A percentile compares a stretch with the other conserved stretches of the same genome.
Conservation (phyloP, 2,113 vertebrate genomes). For the Menura novaehollandiae region DNA sequence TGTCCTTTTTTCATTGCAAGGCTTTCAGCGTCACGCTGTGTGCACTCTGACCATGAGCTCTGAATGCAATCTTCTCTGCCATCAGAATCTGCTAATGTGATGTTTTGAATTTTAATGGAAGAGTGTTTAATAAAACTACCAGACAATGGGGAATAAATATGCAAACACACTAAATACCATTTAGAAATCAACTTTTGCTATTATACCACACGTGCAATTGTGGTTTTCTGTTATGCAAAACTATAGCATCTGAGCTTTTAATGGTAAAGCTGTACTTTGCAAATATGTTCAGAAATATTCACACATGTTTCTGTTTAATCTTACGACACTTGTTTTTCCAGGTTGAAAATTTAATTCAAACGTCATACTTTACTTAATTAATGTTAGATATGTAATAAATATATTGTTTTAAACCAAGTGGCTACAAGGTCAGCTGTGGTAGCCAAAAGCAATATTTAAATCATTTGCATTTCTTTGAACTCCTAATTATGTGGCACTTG, state of each 20-base stretch:
- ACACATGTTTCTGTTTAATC: slow-evolving; percentile 81
- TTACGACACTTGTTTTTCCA: slow-evolving; percentile 56
- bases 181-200: background rate
- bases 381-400: slow-evolving; percentile 63
- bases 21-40: background rate
- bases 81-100: background rate
- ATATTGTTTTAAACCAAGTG: slow-evolving; percentile 74
- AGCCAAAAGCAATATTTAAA: background rate
- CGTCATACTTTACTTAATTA: slow-evolving; percentile 78
- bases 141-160: background rate
- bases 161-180: background rate
- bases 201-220: background rate
- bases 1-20: background rate
- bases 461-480: slow-evolving; percentile 52
- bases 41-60: background rate
- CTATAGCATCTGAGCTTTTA: slow-evolving; percentile 1
- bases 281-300: slow-evolving; percentile 67
- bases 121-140: background rate
- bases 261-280: background rate
- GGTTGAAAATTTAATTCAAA: slow-evolving; percentile 70
- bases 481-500: slow-evolving; percentile 59
- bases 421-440: background rate
- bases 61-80: background rate
- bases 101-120: background rate
- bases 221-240: slow-evolving; percentile 17